phyloP scores from a whole-genome alignment of 2,888 invertebrate genomes.

The Netelia inedita region DNA sequence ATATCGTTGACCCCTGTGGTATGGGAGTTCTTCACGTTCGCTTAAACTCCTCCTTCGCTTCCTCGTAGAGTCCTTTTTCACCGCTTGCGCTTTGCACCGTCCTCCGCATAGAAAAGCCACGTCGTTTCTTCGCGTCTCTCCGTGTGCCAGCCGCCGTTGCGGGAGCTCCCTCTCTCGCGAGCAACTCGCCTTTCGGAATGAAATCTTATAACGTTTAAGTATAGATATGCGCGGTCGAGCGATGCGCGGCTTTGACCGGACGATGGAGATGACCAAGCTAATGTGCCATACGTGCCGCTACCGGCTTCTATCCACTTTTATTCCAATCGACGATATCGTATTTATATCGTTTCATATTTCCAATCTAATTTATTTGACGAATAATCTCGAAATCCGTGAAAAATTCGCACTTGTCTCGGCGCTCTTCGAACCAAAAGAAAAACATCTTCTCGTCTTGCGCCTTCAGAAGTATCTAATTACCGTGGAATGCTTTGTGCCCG shows the following conservation, averaged over 20 bases:
- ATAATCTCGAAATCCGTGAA: no score
- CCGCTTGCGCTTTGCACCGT: slow-evolving; percentile 6
- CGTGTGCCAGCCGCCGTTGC: neutral
- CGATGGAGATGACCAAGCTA: neutral
- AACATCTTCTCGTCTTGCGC: slow-evolving; percentile 13
- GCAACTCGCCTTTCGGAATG: slow-evolving; percentile 5
- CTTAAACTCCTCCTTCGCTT: slow-evolving; percentile 62
- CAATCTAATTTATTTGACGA: no score
- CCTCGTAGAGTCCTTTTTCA: slow-evolving; percentile 51
- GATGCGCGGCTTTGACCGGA: neutral
- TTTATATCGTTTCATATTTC: no score
- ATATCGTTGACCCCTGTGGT: slow-evolving; percentile 69
- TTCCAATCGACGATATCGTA: no score
- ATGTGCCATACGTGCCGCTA: neutral
- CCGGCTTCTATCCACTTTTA: neutral
- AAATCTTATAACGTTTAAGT: slow-evolving; percentile 55
- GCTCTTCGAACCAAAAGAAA: neutral
- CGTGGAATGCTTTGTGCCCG: slow-evolving; percentile 79
- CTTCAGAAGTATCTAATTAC: slow-evolving; percentile 78
- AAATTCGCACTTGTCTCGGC: no score
- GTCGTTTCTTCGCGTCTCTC: slow-evolving; percentile 46
- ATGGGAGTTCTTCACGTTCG: slow-evolving; percentile 62
- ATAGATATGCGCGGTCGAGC: slow-evolving; percentile 55
- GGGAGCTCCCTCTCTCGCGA: neutral
- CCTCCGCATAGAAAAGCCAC: slow-evolving; percentile 57